Conservation (phyloP, 2,888 invertebrate species). For the Podabrus alpinus region DNA sequence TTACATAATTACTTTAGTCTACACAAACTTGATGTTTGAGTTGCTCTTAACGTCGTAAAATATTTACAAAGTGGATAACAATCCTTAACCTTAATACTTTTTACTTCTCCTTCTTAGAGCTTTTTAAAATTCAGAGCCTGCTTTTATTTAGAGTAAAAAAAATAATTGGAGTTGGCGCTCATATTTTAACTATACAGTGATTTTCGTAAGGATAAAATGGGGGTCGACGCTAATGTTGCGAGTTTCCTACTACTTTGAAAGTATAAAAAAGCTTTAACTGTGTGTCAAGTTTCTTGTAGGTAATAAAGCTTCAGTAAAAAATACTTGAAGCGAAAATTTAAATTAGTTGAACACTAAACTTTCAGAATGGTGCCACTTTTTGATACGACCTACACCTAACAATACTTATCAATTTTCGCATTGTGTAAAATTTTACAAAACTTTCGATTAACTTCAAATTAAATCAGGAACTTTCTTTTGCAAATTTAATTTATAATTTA, state of each 20-base stretch:
- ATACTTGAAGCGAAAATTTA: constrained; percentile 25
- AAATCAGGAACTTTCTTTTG: not conserved
- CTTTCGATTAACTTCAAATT: not conserved
- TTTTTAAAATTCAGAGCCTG: not conserved
- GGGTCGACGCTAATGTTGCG: constrained; percentile 22
- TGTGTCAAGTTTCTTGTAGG: constrained; percentile 8
- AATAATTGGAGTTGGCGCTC: constrained; percentile 8
- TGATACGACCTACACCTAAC: constrained; percentile 11
- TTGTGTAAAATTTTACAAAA: not conserved
- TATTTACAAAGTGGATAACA: not conserved
- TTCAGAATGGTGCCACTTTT: constrained; percentile 11
- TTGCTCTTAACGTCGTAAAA: not conserved
- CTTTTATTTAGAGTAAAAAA: not conserved
- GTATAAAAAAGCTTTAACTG: constrained; percentile 7
- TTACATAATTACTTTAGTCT: not conserved
- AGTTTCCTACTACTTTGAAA: constrained; percentile 1
- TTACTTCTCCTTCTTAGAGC: not conserved
- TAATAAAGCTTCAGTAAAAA: constrained; percentile 24
- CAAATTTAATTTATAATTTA: not conserved
- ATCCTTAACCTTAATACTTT: not conserved
- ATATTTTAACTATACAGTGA: constrained; percentile 9
- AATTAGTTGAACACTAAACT: constrained; percentile 21
- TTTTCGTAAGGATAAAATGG: constrained; percentile 10
- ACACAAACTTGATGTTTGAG: not conserved
- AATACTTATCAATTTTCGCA: constrained; percentile 1